Base-by-base conservation (phyloP, 2,113 vertebrate genomes). In the Labeo catla region DNA sequence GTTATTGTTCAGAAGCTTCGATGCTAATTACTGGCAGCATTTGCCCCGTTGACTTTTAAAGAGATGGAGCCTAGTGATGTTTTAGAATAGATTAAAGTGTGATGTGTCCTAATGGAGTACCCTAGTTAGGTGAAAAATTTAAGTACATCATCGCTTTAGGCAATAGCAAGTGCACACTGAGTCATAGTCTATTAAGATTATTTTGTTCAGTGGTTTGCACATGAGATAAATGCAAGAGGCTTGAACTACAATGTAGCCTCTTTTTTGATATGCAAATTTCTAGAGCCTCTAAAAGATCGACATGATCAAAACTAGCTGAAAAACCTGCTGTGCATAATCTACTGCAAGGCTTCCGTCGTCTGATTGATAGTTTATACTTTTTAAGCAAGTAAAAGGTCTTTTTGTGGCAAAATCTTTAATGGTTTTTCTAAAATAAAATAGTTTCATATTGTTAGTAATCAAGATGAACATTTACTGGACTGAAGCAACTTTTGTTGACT, bases 1-100 rank as follows among this genome's bases (percentile, higher is more conserved):
- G 21, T 47, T 74, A 74, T 49, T 76, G n/a, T 76, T 76, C n/a
- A 76, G 21, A 49, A 49, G 72, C 45, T 76, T 76, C 49, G 72
- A 76, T 49, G 6, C 11, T 28, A 76, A 74, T 76, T 76, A 28
- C 72, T 76, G n/a, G 12, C 45, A 8, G 21, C n/a, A 50, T 76
- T 23, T 76, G 72, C 77, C 19, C 52, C 6, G 6, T 23, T 45
- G 36, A 61, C 19, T n/a, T 79, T 79, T 36, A n/a, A 21, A 43
- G 77, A 79, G 36, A 43, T 79, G 43, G 19, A 79, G 19, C 5
- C 54, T 61, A 39, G 9, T 43, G 54, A 59, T 79, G 54, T 59
- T 79, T 39, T 36, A 78, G 8, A 78, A 43, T 39, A 78, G 49
- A 52, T 54, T 6, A 73, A 73, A 73, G 43, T 73, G 19, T 47